Conservation (phyloP, 1,140 invertebrate species). For the Tachypleus tridentatus region DNA sequence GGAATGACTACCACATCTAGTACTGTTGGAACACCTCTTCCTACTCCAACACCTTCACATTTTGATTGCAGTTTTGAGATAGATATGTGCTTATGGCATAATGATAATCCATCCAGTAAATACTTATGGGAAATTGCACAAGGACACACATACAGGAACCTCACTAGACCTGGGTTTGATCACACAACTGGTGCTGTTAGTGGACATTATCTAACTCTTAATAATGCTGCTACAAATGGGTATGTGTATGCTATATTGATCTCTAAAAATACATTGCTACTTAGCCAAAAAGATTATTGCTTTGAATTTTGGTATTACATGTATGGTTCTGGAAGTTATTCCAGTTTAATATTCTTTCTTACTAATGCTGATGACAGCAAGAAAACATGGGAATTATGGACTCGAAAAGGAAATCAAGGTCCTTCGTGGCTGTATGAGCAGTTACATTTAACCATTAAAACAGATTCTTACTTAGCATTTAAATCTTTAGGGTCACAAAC, state of each 20-base stretch:
- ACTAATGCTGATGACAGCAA: background rate
- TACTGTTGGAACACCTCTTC: constrained; percentile 7
- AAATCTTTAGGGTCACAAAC: constrained; percentile 8
- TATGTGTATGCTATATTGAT: background rate
- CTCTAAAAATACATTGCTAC: background rate
- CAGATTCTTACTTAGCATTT: constrained; percentile 10
- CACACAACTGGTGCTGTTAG: constrained; percentile 12
- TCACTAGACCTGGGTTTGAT: constrained; percentile 12
- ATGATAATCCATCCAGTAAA: background rate
- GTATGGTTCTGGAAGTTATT: background rate
- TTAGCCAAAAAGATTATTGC: background rate
- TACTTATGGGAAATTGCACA: constrained; percentile 6
- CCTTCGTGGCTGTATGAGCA: constrained; percentile 19
- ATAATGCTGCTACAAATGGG: constrained; percentile 1
- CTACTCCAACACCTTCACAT: constrained; percentile 3
- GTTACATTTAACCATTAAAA: constrained; percentile 8
- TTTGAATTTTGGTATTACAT: constrained; percentile 22
- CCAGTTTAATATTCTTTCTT: no score
- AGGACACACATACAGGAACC: constrained; percentile 12
- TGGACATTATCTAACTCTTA: constrained; percentile 14
- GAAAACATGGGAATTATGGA: constrained; percentile 8
- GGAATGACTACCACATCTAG: constrained; percentile 5
- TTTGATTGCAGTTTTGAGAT: constrained; percentile 17
- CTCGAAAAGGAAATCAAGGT: constrained; percentile 13
- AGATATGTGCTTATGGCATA: constrained; percentile 14